A percentile compares a stretch with the other conserved stretches of the same genome.
Evolutionary conservation across 2,113 vertebrate species (phyloP).

Genomic region (Zootoca vivipara): DNA sequence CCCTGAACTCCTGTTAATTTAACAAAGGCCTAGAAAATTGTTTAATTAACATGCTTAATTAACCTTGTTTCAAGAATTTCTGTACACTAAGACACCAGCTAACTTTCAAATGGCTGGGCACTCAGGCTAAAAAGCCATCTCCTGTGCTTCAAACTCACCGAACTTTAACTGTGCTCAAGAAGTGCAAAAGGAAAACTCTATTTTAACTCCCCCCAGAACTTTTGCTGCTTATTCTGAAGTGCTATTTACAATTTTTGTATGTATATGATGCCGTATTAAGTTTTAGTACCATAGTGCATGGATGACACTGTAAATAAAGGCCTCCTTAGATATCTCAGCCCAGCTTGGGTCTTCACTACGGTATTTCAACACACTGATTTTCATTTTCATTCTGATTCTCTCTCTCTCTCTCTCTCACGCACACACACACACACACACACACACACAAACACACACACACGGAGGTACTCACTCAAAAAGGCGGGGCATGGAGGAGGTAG

Average conservation of each 20-base stretch:
- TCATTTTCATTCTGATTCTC: too few relatives aligned
- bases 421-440: too few relatives aligned
- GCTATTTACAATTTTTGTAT: not conserved
- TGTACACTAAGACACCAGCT: not conserved
- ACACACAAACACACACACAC: not conserved
- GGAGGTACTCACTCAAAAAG: too few relatives aligned
- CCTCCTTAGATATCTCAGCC: not conserved
- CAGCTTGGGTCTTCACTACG: too few relatives aligned
- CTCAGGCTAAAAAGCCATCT: not conserved
- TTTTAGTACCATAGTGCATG: not conserved
- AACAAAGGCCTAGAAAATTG: constrained; percentile 27
- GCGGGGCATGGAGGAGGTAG: too few relatives aligned
- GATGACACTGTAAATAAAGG: not conserved
- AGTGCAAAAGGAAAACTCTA: not conserved
- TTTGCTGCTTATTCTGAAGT: not conserved
- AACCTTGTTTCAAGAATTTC: constrained; percentile 15
- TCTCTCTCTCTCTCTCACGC: too few relatives aligned
- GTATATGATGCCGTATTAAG: not conserved
- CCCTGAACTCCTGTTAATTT: constrained; percentile 8
- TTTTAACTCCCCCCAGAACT: not conserved
- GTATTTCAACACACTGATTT: too few relatives aligned
- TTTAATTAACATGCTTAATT: constrained; percentile 22
- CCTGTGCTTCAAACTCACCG: not conserved
- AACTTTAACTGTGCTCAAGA: not conserved
- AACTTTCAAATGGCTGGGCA: not conserved